A percentile compares a stretch with the other conserved stretches of the same genome.
These are phyloP conservation scores for Phaetusa simplex DNA, from an alignment of 2,113 vertebrate genomes.

Conservation along the genomic window DNA sequence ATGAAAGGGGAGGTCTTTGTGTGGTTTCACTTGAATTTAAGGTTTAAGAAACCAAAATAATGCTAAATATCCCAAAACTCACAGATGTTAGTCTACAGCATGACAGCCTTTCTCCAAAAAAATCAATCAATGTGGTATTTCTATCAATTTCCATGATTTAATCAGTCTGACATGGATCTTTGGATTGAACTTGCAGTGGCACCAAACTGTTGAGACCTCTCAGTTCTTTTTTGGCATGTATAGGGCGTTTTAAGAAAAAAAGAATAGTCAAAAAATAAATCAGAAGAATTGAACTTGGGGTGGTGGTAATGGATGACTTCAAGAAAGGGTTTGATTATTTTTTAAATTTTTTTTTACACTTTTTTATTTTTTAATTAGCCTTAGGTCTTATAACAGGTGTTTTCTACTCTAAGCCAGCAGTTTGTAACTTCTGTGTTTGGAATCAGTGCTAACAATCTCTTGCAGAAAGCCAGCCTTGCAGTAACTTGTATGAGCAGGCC, in stretches of 20 bases:
- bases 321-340: neutral
- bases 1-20: neutral
- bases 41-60: neutral
- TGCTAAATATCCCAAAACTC: neutral
- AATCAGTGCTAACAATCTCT: neutral
- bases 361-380: neutral
- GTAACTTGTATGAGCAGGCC: neutral
- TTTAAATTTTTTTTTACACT: neutral
- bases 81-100: neutral
- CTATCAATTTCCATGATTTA: neutral
- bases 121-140: neutral
- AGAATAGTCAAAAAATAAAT: neutral
- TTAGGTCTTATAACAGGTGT: neutral
- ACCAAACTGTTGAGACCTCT: neutral
- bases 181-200: neutral
- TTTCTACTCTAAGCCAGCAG: neutral
- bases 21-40: neutral
- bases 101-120: neutral
- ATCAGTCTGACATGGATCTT: neutral
- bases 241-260: neutral
- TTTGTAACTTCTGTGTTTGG: neutral
- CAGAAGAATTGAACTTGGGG: neutral
- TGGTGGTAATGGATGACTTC: neutral
- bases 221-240: neutral
- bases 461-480: neutral